These are phyloP conservation scores for Amorpha juglandis DNA, from an alignment of 2,888 invertebrate species.

Conservation along the genomic window DNA sequence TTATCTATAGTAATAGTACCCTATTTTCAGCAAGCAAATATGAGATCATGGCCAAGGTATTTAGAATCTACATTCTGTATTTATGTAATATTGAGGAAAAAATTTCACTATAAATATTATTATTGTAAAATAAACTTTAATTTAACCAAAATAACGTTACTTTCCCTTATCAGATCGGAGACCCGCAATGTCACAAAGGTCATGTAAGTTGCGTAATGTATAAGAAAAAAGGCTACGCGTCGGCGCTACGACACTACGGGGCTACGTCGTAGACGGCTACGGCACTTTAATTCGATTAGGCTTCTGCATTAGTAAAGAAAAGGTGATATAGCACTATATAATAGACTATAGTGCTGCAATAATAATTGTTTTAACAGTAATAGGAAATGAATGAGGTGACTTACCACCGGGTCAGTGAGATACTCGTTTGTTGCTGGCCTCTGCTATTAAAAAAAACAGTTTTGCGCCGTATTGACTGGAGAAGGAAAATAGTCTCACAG, in stretches of 20 bases:
- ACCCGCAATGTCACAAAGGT: constrained; percentile 28
- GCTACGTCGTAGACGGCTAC: constrained; percentile 31
- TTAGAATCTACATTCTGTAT: too few relatives aligned
- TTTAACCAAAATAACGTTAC: background rate
- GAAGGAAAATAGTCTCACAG: too few relatives aligned
- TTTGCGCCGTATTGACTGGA: too few relatives aligned
- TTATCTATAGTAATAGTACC: too few relatives aligned
- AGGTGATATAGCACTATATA: too few relatives aligned
- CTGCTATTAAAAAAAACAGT: too few relatives aligned
- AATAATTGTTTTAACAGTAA: background rate
- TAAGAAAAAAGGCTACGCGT: constrained; percentile 27
- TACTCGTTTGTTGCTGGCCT: too few relatives aligned
- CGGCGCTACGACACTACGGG: constrained; percentile 21
- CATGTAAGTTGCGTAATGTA: constrained; percentile 27
- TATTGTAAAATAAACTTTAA: background rate
- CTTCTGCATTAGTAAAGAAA: background rate
- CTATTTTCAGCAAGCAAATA: too few relatives aligned
- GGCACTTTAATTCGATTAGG: constrained; percentile 9
- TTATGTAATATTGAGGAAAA: too few relatives aligned
- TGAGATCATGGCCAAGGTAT: too few relatives aligned
- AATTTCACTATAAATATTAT: too few relatives aligned
- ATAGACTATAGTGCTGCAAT: background rate
- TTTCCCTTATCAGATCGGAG: constrained; percentile 2
- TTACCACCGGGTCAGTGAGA: too few relatives aligned
- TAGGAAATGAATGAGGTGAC: background rate